phyloP scores from a whole-genome alignment of 1,140 invertebrate species.

The Acromyrmex echinatior region DNA sequence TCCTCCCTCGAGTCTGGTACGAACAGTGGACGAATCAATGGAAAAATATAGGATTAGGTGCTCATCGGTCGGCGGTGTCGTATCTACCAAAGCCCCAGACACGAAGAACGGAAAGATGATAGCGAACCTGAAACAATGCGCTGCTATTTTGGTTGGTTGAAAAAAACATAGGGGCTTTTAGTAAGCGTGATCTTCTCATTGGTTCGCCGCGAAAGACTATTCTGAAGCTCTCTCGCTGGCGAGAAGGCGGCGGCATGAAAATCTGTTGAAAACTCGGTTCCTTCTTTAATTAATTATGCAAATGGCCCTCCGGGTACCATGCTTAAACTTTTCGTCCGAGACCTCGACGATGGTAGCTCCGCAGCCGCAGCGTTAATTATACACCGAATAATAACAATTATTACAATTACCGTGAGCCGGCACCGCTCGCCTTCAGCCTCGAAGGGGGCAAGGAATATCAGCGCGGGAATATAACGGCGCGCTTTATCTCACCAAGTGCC shows the following conservation, averaged over 20 bases:
- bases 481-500: conserved; percentile 60
- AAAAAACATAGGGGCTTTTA: conserved; percentile 20
- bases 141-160: conserved; percentile 19
- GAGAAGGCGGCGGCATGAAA: conserved; percentile 77
- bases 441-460: conserved; percentile 64
- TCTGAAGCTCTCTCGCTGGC: conserved; percentile 62
- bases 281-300: conserved; percentile 84
- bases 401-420: conserved; percentile 80
- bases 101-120: conserved; percentile 24
- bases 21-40: conserved; percentile 82
- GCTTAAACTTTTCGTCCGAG: conserved; percentile 83
- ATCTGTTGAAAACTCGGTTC: conserved; percentile 83
- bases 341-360: conserved; percentile 73
- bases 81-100: conserved; percentile 21
- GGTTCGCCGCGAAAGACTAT: conserved; percentile 63
- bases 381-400: conserved; percentile 84
- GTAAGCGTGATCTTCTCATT: conserved; percentile 52
- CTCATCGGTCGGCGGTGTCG: conserved; percentile 68
- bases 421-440: conserved; percentile 70
- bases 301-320: conserved; percentile 80
- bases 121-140: conserved; percentile 24
- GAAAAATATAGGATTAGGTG: conserved; percentile 83
- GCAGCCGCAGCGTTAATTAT: conserved; percentile 82
- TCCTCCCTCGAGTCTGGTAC: conserved; percentile 74
- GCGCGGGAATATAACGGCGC: conserved; percentile 35